Evolutionary conservation across 2,888 invertebrate species (phyloP), one percentile per base, ranked within the genome.

Genomic region (Brachyptera putata): DNA sequence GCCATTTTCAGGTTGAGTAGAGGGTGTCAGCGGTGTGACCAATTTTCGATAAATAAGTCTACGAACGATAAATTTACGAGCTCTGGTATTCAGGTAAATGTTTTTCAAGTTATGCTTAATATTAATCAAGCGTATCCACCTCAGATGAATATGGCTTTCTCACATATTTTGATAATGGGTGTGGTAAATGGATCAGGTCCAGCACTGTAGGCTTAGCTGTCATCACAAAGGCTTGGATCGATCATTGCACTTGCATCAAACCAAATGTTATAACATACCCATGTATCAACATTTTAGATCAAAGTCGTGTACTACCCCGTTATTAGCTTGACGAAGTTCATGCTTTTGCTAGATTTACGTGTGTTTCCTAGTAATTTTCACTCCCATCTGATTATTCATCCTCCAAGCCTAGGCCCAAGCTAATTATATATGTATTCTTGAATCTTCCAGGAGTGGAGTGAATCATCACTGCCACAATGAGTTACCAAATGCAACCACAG

Each of bases 401-500:
- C n/a, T n/a, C n/a, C n/a, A n/a, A n/a, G n/a, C n/a, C n/a, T n/a
- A n/a, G n/a, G n/a, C n/a, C n/a, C n/a, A n/a, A n/a, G n/a, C n/a
- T n/a, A n/a, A n/a, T n/a, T n/a, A n/a, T n/a, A n/a, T n/a, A n/a
- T n/a, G n/a, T n/a, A n/a, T n/a, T n/a, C n/a, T n/a, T n/a, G n/a
- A n/a, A n/a, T n/a, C n/a, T n/a, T n/a, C n/a, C n/a, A n/a, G n/a
- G n/a, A n/a, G n/a, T n/a, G n/a, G n/a, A n/a, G n/a, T n/a, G 30
- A 30, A 11, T 30, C 18, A 73, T 74, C 83, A 81, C 82, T 80
- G 79, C 76, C 83, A 85, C 80, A 83, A 91, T 91, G 91, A 91
- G 89, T 82, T 91, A 89, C 79, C 84, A 84, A 80, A 86, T 89
- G 84, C 86, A 87, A 72, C 80, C 84, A 65, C 84, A 87, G 69